These are phyloP conservation scores for Tetranychus cinnabarinus DNA, from an alignment of 1,140 invertebrate species.

Conservation along the genomic window DNA sequence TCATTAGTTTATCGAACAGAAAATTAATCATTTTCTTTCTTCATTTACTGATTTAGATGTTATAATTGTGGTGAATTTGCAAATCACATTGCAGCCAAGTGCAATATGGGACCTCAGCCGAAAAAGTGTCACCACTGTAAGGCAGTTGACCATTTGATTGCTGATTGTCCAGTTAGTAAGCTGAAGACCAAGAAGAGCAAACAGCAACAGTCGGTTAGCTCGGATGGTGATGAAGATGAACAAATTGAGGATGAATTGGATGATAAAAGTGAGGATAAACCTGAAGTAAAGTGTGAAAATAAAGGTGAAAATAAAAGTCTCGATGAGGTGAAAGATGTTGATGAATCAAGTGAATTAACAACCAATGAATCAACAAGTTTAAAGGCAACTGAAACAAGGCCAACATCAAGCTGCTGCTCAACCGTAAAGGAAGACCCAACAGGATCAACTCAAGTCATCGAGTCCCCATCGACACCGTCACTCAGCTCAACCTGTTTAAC, in stretches of 20 bases:
- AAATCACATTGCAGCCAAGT: constrained; percentile 69
- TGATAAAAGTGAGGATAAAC: neutral
- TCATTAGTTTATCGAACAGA: neutral
- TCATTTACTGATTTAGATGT: constrained; percentile 30
- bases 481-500: too few species aligned
- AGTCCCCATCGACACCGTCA: too few species aligned
- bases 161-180: constrained; percentile 41
- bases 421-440: too few species aligned
- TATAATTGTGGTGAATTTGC: constrained; percentile 77
- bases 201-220: neutral
- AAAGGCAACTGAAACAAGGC: too few species aligned
- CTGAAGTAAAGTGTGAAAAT: neutral
- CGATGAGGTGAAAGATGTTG: too few species aligned
- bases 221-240: neutral
- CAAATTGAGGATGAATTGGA: neutral
- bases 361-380: too few species aligned
- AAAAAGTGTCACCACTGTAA: constrained; percentile 71
- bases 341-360: too few species aligned
- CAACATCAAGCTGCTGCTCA: too few species aligned
- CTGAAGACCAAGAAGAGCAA: constrained; percentile 6
- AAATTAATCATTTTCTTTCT: too few species aligned
- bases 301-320: too few species aligned
- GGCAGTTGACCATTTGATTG: constrained; percentile 56
- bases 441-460: too few species aligned
- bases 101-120: constrained; percentile 54